Evolutionary conservation across 2,797 vertebrate genomes (phyloP), one percentile per base, ranked within the genome.

Genomic region (Chloroceryle inda): DNA sequence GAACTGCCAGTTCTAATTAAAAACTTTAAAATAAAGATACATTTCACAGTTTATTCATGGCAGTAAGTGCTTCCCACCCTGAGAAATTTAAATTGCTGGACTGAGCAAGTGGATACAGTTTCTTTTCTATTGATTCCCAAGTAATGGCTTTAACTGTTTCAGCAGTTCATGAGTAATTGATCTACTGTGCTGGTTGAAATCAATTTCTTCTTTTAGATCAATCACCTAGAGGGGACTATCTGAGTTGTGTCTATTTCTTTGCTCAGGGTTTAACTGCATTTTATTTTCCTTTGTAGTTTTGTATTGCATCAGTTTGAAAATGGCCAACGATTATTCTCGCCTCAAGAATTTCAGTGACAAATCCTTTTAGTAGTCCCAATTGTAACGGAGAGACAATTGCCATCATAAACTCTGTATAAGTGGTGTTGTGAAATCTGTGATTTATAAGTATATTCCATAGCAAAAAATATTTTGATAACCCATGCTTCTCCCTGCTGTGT

Each of bases 1-100:
- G 95, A 94, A 95, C 86, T 96, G 95, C 94, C 95, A 97, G 79
- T 96, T 96, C 96, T 96, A 96, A 96, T 97, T 97, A 95, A 97
- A 96, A 96, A 96, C 74, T 95, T 96, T 93, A 95, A 94, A 95
- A 97, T 94, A 97, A 97, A 97, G 95, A 96, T 96, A 95, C 56
- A 83, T 94, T 96, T 97, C 93, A 96, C 94, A 91, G 84, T 96
- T 94, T 96, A 85, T 96, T 96, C 92, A 71, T 80, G 73, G 55
- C 49, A 78, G 26, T 75, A 88, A 92, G 47, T 78, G 58, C 53
- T 88, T 91, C 75, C 75, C 84, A 80, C 81, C 52, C 84, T 85
- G 77, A 87, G 73, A 96, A 92, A 82, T 86, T 92, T 85, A 93
- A 94, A 87, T 89, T 71, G 45, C 76, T 92, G 68, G 20, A 52